Percentiles rank a stretch among this genome's conserved stretches.
These are phyloP conservation scores for Spinus pinus DNA, from an alignment of 2,797 vertebrate genomes.

Conservation along the genomic window DNA sequence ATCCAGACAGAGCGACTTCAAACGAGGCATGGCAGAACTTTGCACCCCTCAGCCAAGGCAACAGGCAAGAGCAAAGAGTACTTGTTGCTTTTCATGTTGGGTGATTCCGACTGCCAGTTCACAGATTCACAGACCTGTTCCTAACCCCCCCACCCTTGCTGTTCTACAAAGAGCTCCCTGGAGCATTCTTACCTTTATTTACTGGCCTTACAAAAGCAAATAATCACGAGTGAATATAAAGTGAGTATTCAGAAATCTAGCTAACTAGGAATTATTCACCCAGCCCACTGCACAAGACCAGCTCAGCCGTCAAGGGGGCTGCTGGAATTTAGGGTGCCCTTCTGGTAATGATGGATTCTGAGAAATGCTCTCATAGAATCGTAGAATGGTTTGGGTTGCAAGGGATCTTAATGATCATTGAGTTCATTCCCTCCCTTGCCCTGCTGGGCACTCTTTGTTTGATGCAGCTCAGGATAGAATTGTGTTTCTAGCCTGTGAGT, in stretches of 20 bases:
- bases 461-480: neutral
- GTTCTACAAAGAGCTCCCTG: neutral
- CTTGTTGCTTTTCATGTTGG: neutral
- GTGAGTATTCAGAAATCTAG: neutral
- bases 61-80: neutral
- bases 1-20: rapidly evolving
- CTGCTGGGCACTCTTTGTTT: neutral
- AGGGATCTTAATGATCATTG: neutral
- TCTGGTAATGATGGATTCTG: neutral
- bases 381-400: neutral
- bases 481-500: neutral
- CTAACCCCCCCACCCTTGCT: neutral
- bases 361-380: neutral
- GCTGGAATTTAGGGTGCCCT: neutral
- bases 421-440: neutral
- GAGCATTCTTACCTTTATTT: neutral
- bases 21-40: neutral
- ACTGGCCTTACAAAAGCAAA: neutral
- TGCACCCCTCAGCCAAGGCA: neutral
- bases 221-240: neutral
- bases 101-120: neutral
- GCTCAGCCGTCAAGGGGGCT: neutral
- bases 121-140: neutral
- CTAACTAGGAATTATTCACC: neutral
- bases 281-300: neutral